Percentiles rank a stretch among this genome's conserved stretches.
phyloP scores from a whole-genome alignment of 2,888 invertebrate genomes.

The Amiota mariae region DNA sequence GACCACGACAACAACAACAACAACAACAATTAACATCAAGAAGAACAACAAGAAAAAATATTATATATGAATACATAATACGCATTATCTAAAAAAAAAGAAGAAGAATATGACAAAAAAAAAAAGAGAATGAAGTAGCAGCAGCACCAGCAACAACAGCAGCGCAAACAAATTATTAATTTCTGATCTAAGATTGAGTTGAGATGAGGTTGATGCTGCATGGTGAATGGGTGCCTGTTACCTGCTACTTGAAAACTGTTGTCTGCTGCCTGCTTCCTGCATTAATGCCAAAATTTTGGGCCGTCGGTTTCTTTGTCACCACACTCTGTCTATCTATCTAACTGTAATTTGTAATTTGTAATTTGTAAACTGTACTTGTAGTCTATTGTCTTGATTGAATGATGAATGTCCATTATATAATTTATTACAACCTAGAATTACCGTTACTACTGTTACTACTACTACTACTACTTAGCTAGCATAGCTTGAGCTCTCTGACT shows the following conservation, averaged over 20 bases:
- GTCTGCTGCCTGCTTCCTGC: too few species aligned
- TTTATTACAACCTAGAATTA: slow-evolving; percentile 60
- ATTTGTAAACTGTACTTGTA: too few species aligned
- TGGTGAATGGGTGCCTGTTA: too few species aligned
- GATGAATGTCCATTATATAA: slow-evolving; percentile 47
- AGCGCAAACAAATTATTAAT: slow-evolving; percentile 10
- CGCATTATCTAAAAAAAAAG: not conserved
- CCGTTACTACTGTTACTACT: slow-evolving; percentile 30
- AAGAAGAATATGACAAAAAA: not conserved
- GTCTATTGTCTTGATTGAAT: not conserved
- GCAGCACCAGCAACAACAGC: not conserved
- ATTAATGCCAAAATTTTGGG: too few species aligned
- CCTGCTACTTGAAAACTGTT: too few species aligned
- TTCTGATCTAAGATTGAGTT: not conserved
- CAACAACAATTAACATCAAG: not conserved
- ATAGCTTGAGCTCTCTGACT: too few species aligned
- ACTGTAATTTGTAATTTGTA: not conserved
- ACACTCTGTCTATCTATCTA: not conserved
- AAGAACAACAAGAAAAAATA: not conserved
- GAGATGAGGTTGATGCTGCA: not conserved
- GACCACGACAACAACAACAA: slow-evolving; percentile 1
- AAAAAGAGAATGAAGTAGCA: not conserved
- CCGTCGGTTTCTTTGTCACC: too few species aligned
- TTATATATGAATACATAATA: not conserved
- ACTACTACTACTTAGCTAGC: slow-evolving; percentile 22